phyloP scores from a whole-genome alignment of 1,140 invertebrate genomes.

The Vanessa tameamea region DNA sequence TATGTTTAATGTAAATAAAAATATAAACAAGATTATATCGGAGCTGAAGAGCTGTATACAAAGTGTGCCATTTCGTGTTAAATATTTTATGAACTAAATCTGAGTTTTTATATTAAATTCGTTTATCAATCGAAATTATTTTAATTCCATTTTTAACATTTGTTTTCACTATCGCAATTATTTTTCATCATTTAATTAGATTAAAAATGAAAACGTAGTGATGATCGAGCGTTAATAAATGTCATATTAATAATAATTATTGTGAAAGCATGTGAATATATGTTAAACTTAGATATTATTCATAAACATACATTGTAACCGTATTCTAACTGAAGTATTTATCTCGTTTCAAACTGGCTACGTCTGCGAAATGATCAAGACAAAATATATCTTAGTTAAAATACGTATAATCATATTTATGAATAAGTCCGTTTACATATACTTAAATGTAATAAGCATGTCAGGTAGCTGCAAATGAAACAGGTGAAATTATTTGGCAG shows the following conservation, averaged over 20 bases:
- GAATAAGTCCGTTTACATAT: not conserved
- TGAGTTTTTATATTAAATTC: not conserved
- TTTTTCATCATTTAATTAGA: not conserved
- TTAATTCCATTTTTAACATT: constrained; percentile 1
- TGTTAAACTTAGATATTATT: not conserved
- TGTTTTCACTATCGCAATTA: not conserved
- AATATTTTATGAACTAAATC: constrained; percentile 5
- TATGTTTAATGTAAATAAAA: constrained; percentile 8
- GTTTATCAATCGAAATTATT: not conserved
- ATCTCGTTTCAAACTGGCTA: not conserved
- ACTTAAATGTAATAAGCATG: not conserved
- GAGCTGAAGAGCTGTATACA: constrained; percentile 28
- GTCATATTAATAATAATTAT: not conserved
- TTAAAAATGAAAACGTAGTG: not conserved
- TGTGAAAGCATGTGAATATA: not conserved
- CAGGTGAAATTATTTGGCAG: not conserved
- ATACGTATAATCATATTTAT: not conserved
- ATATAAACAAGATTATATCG: constrained; percentile 4
- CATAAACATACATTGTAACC: not conserved
- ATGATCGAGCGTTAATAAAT: constrained; percentile 2
- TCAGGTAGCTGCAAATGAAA: not conserved
- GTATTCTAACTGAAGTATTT: not conserved
- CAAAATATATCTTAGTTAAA: not conserved
- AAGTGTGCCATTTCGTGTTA: constrained; percentile 35
- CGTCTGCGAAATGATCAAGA: not conserved